Evolutionary conservation across 2,797 vertebrate genomes (phyloP).

Genomic region (Thamnophis elegans): DNA sequence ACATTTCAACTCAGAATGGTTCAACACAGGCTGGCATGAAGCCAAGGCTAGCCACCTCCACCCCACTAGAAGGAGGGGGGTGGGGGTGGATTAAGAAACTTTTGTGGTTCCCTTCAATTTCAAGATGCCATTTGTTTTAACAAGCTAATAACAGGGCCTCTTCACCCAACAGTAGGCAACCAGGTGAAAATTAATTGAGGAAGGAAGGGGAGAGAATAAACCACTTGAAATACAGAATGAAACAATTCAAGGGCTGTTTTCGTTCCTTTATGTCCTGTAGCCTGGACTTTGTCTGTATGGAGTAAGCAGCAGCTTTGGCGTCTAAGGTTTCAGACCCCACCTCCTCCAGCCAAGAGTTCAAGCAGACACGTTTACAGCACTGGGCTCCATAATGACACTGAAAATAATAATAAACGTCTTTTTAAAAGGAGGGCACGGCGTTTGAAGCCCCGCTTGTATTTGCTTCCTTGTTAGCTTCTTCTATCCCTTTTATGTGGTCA

Average conservation of each 20-base stretch:
- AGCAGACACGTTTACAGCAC: constrained; percentile 58
- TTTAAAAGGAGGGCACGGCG: constrained; percentile 58
- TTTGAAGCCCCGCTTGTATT: constrained; percentile 63
- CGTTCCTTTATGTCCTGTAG: constrained; percentile 34
- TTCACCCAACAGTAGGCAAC: constrained; percentile 30
- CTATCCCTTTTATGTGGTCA: constrained; percentile 57
- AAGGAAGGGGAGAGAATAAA: not conserved
- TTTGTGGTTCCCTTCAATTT: constrained; percentile 65
- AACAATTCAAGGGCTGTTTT: constrained; percentile 58
- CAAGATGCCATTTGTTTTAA: constrained; percentile 58
- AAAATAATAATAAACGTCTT: constrained; percentile 65
- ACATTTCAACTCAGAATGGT: constrained; percentile 72
- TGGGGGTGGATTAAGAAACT: constrained; percentile 45
- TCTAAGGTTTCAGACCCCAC: constrained; percentile 32
- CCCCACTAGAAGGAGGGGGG: not conserved
- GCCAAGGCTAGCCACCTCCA: constrained; percentile 64
- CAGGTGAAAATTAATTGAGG: constrained; percentile 40
- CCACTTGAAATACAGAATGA: constrained; percentile 56
- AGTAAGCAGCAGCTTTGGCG: constrained; percentile 28
- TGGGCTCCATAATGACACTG: constrained; percentile 55
- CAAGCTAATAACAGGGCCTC: constrained; percentile 63
- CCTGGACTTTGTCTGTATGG: constrained; percentile 41
- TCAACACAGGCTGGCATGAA: constrained; percentile 68
- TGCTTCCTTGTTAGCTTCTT: constrained; percentile 35
- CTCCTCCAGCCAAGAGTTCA: constrained; percentile 51